Base-by-base conservation (phyloP, 1,140 invertebrate genomes). In the Orussus abietinus region DNA sequence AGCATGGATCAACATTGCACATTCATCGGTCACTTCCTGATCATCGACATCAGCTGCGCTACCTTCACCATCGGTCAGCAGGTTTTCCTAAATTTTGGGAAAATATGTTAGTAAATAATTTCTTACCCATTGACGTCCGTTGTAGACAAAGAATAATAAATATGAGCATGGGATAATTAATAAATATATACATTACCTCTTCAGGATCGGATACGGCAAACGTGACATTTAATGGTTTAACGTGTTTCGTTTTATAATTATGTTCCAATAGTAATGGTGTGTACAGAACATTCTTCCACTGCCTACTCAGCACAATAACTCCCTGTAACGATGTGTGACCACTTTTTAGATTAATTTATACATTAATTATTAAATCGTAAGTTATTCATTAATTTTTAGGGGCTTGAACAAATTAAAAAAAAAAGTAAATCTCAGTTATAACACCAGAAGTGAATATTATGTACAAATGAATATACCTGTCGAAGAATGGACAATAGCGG, bases 271-370 rank as follows among this genome's bases (percentile, higher is more conserved):
- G 72, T 32, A 94, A 75, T 1, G 94, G 94, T 51, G 94, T 96
- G 61, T 96, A 96, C 2, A 98, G 72, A 3, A 92, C 88, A 66
- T 94, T 96, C 70, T 97, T 97, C 94, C 94, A 98, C 62, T 97
- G 92, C 2, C 93, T 80, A 56, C 90, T 94, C 12, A 97, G 64
- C 30, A 92, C 90, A 61, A 94, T 85, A 12, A 95, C 83, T n/a
- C 90, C 91, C 81, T 91, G 48, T 20, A 72, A 59, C n/a, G n/a
- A n/a, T n/a, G n/a, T n/a, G n/a, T n/a, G 46, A 2, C 3, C 26
- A 41, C 26, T 5, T 34, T 5, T 41, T 15, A n/a, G n/a, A n/a
- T n/a, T n/a, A n/a, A n/a, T n/a, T n/a, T n/a, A n/a, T n/a, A n/a
- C n/a, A n/a, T n/a, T n/a, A n/a, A n/a, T n/a, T n/a, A n/a, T n/a